These are phyloP conservation scores for Antheraea yamamai DNA, from an alignment of 2,888 invertebrate species.

Conservation along the genomic window DNA sequence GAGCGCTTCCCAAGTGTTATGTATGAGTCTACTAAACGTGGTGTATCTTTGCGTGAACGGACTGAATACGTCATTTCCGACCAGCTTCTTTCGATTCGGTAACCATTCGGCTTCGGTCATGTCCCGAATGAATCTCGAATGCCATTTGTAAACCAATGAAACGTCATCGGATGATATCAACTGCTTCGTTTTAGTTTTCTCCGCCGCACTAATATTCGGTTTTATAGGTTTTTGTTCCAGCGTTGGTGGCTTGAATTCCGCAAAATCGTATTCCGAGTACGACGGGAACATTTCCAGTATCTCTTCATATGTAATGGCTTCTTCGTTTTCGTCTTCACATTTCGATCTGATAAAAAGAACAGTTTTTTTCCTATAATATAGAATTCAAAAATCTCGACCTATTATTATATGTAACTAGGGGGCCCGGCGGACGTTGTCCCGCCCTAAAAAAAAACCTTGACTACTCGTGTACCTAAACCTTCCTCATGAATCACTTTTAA, in stretches of 20 bases:
- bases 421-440: no score
- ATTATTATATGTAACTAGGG: no score
- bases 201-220: conserved; percentile 40
- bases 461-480: no score
- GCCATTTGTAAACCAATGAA: conserved; percentile 82
- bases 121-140: conserved; percentile 82
- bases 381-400: no score
- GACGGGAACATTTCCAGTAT: conserved; percentile 87
- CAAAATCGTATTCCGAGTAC: conserved; percentile 85
- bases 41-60: conserved; percentile 83
- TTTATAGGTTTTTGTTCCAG: conserved; percentile 76
- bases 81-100: conserved; percentile 67
- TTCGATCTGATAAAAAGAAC: conserved; percentile 71
- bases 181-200: conserved; percentile 47
- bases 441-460: no score
- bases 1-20: conserved; percentile 75
- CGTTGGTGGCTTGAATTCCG: conserved; percentile 82
- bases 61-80: conserved; percentile 60
- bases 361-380: neutral
- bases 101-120: conserved; percentile 84
- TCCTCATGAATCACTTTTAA: no score
- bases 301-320: conserved; percentile 84
- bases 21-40: conserved; percentile 80
- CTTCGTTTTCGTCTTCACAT: conserved; percentile 86
- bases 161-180: conserved; percentile 80